These are phyloP conservation scores for Drosophila erecta DNA, from an alignment of 1,140 invertebrate genomes.

Conservation along the genomic window DNA sequence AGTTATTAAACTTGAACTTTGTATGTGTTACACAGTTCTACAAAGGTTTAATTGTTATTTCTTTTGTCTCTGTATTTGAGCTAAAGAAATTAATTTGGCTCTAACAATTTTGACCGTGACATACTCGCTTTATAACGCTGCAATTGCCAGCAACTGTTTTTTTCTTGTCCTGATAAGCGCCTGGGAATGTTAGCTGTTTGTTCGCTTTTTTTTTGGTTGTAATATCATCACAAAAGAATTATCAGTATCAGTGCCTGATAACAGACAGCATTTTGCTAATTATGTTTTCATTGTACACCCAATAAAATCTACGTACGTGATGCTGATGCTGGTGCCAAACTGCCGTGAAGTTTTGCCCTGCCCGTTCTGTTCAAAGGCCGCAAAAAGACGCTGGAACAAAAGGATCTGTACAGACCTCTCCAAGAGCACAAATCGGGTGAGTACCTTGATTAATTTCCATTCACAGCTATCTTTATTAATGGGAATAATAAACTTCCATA, in stretches of 20 bases:
- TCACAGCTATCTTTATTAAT: not conserved
- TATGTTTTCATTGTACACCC: conserved; percentile 23
- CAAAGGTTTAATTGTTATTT: conserved; percentile 2
- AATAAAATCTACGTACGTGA: conserved; percentile 40
- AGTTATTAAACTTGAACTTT: not conserved
- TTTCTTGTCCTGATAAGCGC: conserved; percentile 10
- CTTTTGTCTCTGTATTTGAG: not conserved
- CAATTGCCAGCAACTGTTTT: conserved; percentile 8
- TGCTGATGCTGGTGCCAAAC: conserved; percentile 17
- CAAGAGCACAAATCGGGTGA: conserved; percentile 86
- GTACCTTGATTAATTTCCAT: not conserved
- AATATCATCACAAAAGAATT: conserved; percentile 17
- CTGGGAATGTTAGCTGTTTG: conserved; percentile 6
- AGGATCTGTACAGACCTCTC: conserved; percentile 87
- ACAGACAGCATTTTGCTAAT: conserved; percentile 29
- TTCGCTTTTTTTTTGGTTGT: conserved; percentile 29
- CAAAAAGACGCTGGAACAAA: conserved; percentile 85
- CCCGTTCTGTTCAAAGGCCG: conserved; percentile 85
- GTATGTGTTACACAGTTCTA: not conserved
- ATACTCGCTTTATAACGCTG: conserved; percentile 5
- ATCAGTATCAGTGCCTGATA: conserved; percentile 31
- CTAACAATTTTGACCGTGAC: conserved; percentile 3
- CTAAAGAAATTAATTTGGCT: not conserved
- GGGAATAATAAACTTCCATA: not conserved
- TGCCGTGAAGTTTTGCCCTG: conserved; percentile 83